phyloP scores from a whole-genome alignment of 2,113 vertebrate species.

The Plectropomus leopardus region DNA sequence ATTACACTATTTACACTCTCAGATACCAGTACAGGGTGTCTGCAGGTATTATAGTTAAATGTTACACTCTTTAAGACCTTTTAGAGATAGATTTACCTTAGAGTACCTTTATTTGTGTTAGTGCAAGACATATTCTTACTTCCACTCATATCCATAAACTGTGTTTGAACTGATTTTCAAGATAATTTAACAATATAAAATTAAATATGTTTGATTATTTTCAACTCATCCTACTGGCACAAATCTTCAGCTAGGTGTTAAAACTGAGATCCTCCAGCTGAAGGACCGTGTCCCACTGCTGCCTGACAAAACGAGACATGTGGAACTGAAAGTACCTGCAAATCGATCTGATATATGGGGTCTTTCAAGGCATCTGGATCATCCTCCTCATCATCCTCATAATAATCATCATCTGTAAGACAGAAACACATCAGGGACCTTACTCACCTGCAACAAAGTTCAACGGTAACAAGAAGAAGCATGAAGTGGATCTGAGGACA shows the following conservation, averaged over 20 bases:
- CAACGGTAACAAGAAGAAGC: not conserved
- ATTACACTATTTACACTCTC: too few relatives aligned
- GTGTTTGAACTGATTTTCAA: not conserved
- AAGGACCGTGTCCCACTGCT: not conserved
- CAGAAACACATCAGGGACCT: not conserved
- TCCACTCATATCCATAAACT: not conserved
- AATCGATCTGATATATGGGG: constrained; percentile 96
- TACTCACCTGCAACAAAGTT: not conserved
- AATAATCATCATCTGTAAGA: constrained; percentile 95
- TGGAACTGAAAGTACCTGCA: constrained; percentile 71
- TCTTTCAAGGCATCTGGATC: constrained; percentile 98
- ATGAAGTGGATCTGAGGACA: not conserved
- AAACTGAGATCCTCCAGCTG: not conserved
- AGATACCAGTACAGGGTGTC: too few relatives aligned
- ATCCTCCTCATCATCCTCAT: constrained; percentile 98
- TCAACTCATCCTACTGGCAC: not conserved
- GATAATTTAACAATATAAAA: not conserved
- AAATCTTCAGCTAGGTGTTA: not conserved
- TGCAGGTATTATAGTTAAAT: too few relatives aligned
- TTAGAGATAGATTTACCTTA: too few relatives aligned
- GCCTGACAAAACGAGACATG: not conserved
- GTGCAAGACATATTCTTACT: too few relatives aligned
- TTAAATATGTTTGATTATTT: not conserved
- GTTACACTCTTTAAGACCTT: too few relatives aligned
- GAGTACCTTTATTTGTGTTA: too few relatives aligned